Evolutionary conservation across 2,797 vertebrate species (phyloP), one percentile per base, ranked within the genome.

Genomic region (Xenopus petersii): DNA sequence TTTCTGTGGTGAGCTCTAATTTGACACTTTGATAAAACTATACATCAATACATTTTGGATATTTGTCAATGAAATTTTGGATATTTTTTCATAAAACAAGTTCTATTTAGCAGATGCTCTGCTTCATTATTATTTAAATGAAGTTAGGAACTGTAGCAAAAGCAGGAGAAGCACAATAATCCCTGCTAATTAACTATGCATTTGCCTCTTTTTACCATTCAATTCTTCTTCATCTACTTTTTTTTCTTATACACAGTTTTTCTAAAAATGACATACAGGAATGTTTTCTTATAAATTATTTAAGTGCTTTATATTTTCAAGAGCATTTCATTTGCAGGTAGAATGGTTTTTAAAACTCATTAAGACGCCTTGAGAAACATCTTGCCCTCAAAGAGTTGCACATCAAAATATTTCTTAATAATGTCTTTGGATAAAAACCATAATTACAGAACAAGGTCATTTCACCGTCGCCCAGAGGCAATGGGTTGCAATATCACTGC

Each of bases 381-480:
- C 49, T 63, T 64, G 36, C 65, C 60, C 65, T 79, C 59, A 78
- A 58, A 73, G 66, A 74, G 55, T 70, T 70, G 46, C 51, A 65
- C 66, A 26, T 79, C 71, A 79, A 70, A 64, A 79, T 79, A 74
- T 79, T 79, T 79, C 76, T 73, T 74, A 79, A 79, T 79, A 79
- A 73, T 79, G 76, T 48, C 71, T 78, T 64, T 79, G 76, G 65
- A 79, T 73, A 79, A 79, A 79, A 79, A 73, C 65, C 71, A 79
- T 79, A 79, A 79, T 79, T 79, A 79, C 51, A 54, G 66, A 73
- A 79, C 76, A 79, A 79, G 76, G 76, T 79, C 76, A 79, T 79
- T 64, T 74, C 58, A 42, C 61, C 67, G 66, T 58, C 69, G 71
- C 76, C 71, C 71, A 73, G 66, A 79, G 76, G 76, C 76, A 69